Base-by-base conservation (phyloP, 2,113 vertebrate species). In the Xenopus laevis region DNA sequence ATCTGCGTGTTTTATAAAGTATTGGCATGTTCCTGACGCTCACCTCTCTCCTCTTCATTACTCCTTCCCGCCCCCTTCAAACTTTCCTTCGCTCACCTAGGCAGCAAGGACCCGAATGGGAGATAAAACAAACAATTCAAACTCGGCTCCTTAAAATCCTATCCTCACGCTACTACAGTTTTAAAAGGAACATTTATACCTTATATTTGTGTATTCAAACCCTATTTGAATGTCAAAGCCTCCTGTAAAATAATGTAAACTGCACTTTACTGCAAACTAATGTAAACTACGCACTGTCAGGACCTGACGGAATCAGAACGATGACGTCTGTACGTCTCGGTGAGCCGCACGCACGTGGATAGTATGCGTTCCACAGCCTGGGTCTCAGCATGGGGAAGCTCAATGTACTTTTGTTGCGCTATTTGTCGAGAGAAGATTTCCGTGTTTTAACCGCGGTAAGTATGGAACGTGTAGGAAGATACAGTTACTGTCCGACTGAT, bases 401-500 rank as follows among this genome's bases (percentile, higher is more conserved):
- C 68, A 96, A 98, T 27, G 95, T 95, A 4, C 90, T 94, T 17
- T 84, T 96, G 72, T 78, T 99, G 67, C 91, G 95, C 40, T 98
- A 98, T 76, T 72, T 99, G 57, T 93, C 92, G 46, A 88, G 89
- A 21, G 96, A 98, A 81, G 94, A 99, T 75, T 99, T 99, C 84
- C 85, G 97, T 1, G 97, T 96, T 23, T 86, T 99, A 1, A 97
- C 93, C 0, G 95, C 95, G 87, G 96, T 98, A 87, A 89, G 93
- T 84, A 70, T 0, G 15, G 10, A 17, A 1, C 27, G 3, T 20
- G 59, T 6, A 13, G 45, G 21, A 0, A 15, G 33, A 2, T 40
- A 9, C 33, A 40, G 30, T 33, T 6, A 33, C 30, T 33, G 30
- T 33, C 3, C 30, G 6, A 40, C 33, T 40, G 8, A 40, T 40